These are phyloP conservation scores for Parasteatoda tepidariorum DNA, from an alignment of 1,140 invertebrate genomes.

Conservation along the genomic window DNA sequence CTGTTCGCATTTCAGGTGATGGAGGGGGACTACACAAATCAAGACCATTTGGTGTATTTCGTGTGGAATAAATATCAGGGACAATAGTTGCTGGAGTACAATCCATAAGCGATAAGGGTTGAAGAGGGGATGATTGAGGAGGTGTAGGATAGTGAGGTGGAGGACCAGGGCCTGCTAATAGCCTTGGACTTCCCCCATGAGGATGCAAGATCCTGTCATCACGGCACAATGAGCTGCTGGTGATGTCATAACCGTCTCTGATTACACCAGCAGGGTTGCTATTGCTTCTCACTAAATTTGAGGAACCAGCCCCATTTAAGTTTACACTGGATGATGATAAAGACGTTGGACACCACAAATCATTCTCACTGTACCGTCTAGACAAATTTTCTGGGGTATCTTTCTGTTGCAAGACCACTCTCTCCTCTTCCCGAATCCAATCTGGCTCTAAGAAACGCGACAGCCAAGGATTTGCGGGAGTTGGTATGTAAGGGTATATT, in stretches of 20 bases:
- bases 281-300: slow-evolving; percentile 17
- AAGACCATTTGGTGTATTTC: slow-evolving; percentile 33
- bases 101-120: slow-evolving; percentile 52
- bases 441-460: slow-evolving; percentile 34
- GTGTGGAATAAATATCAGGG: slow-evolving; percentile 25
- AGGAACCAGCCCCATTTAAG: slow-evolving; percentile 39
- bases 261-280: slow-evolving; percentile 22
- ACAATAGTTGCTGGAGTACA: slow-evolving; percentile 17
- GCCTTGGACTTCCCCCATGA: slow-evolving; percentile 49
- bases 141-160: slow-evolving; percentile 59
- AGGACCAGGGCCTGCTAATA: slow-evolving; percentile 39
- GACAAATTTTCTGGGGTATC: slow-evolving; percentile 39
- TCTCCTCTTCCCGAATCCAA: slow-evolving; percentile 35
- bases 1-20: slow-evolving; percentile 47
- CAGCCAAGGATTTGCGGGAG: slow-evolving; percentile 39
- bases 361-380: slow-evolving; percentile 26
- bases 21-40: slow-evolving; percentile 56
- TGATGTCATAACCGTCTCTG: slow-evolving; percentile 27
- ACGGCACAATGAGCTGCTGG: slow-evolving; percentile 14
- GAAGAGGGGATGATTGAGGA: slow-evolving; percentile 55
- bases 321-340: slow-evolving; percentile 15
- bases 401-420: neutral
- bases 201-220: slow-evolving; percentile 27
- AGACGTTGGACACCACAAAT: slow-evolving; percentile 22
- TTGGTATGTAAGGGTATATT: slow-evolving; percentile 39